Base-by-base conservation (phyloP, 2,797 vertebrate species). In the Thunnus albacares region DNA sequence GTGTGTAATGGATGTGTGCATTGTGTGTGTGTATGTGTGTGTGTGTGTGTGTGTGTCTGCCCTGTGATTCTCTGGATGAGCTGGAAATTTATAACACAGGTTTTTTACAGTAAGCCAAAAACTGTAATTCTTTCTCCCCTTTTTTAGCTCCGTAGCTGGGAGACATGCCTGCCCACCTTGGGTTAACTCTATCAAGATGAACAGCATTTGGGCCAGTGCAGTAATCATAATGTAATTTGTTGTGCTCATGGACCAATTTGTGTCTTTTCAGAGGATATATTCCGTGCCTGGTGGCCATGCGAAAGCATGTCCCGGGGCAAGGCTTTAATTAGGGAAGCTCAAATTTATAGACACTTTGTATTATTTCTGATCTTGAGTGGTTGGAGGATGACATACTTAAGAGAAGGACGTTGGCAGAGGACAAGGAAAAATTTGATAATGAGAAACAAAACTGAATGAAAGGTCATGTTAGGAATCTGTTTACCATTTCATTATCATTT, bases 211-310 rank as follows among this genome's bases (percentile, higher is more conserved):
- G 89, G 83, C 90, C 79, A 80, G 86, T 81, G 79, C 89, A 87
- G 91, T 92, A 91, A 91, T 91, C 92, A 90, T 92, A 87, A 91
- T 92, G 93, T 89, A 86, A 93, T 94, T 94, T 95, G 94, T 92
- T 90, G 83, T 80, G 86, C 87, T 87, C 90, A 67, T 26, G 89
- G 84, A 89, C 90, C 90, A 90, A 90, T 94, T 95, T 93, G 81
- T 87, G 89, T 90, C 80, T 63, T 87, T 85, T 85, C 73, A 74
- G 84, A 85, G 79, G 82, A 90, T 84, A 68, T 81, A 83, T 89
- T 78, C 71, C 81, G 71, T 80, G 83, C 87, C 76, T 72, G 86
- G 85, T 89, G 89, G 81, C 89, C 87, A 45, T 67, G 73, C 43
- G 22, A 83, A 73, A 84, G 84, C 84, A 74, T 59, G 76, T 75